phyloP scores from a whole-genome alignment of 2,797 vertebrate species.

The Cirrhinus mrigala region DNA sequence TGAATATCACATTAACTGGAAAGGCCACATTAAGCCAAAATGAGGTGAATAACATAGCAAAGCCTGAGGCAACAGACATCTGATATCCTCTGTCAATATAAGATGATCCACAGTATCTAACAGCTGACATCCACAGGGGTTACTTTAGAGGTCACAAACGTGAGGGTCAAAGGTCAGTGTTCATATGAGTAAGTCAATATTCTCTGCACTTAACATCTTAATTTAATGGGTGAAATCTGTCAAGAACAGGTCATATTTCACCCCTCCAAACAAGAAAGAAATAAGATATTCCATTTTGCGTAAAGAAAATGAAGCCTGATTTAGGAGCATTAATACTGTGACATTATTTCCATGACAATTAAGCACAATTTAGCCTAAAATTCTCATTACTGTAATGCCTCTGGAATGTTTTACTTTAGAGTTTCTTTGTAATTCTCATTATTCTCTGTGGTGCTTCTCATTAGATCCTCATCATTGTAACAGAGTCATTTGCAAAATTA shows the following conservation, averaged over 20 bases:
- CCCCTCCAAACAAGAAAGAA: neutral
- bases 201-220: slow-evolving; percentile 3
- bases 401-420: neutral
- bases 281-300: neutral
- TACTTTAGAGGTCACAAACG: neutral
- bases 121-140: neutral
- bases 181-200: neutral
- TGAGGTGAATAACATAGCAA: neutral
- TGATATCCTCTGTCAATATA: slow-evolving; percentile 4
- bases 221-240: neutral
- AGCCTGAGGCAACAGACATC: neutral
- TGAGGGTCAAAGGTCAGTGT: slow-evolving; percentile 30
- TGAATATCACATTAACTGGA: neutral
- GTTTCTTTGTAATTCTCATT: neutral
- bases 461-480: neutral
- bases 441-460: neutral
- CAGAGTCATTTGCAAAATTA: neutral
- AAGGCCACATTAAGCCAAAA: neutral
- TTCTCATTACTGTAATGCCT: slow-evolving; percentile 1
- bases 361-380: neutral
- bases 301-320: neutral
- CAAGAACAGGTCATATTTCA: slow-evolving; percentile 9
- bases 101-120: neutral
- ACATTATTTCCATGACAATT: neutral
- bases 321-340: neutral